phyloP scores from a whole-genome alignment of 2,888 invertebrate species.

The Leptopterna dolabrata region DNA sequence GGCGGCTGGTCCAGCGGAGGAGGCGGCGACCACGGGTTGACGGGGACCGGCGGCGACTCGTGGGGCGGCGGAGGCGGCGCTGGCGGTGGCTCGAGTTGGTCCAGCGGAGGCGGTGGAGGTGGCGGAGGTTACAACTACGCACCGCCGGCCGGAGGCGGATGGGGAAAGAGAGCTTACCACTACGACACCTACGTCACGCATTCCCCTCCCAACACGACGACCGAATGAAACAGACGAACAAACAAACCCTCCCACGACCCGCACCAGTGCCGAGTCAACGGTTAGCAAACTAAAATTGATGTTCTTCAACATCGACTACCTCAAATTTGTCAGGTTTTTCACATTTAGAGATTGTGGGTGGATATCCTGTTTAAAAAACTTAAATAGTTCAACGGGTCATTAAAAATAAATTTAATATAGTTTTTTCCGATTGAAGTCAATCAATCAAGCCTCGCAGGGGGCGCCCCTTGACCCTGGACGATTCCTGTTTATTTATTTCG shows the following conservation, averaged over 20 bases:
- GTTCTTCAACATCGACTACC: no score
- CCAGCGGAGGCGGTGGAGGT: conserved; percentile 24
- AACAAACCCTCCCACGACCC: background rate
- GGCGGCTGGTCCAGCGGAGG: conserved; percentile 44
- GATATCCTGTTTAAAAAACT: no score
- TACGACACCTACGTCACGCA: conserved; percentile 18
- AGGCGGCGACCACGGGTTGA: conserved; percentile 23
- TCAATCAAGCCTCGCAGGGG: no score
- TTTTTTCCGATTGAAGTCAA: no score
- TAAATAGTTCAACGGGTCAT: no score
- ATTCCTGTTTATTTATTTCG: no score
- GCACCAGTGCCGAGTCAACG: background rate
- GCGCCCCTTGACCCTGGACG: no score
- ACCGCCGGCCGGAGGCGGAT: background rate
- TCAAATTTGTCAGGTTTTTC: no score
- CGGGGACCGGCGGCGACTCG: background rate
- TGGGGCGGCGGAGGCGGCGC: conserved; percentile 24
- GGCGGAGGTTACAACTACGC: conserved; percentile 16
- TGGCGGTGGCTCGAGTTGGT: background rate
- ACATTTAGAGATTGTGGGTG: no score
- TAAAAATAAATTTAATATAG: no score
- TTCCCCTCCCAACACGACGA: background rate
- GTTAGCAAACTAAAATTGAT: no score
- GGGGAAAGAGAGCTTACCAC: conserved; percentile 55
- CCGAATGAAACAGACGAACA: background rate